phyloP scores from a whole-genome alignment of 2,797 vertebrate species.

The Sarcophilus harrisii region DNA sequence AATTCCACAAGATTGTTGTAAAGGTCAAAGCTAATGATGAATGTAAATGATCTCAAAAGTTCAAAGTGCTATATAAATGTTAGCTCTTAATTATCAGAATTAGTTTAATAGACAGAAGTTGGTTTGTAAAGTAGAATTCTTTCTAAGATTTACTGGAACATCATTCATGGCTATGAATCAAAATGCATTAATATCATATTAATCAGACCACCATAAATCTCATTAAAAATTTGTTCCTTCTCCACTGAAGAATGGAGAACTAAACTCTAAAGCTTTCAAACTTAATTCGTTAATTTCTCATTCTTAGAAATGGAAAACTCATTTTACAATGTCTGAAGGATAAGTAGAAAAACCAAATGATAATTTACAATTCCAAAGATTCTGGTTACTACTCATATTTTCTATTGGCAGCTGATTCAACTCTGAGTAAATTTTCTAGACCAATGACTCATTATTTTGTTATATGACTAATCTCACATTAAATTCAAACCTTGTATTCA shows the following conservation, averaged over 20 bases:
- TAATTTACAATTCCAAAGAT: constrained; percentile 68
- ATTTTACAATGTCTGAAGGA: constrained; percentile 63
- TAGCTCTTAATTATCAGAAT: constrained; percentile 15
- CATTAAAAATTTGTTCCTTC: background rate
- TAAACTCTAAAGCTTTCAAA: constrained; percentile 68
- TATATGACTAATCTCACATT: constrained; percentile 61
- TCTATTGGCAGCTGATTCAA: constrained; percentile 66
- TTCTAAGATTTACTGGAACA: constrained; percentile 29
- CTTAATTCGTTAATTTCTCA: constrained; percentile 57
- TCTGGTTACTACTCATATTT: constrained; percentile 69
- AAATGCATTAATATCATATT: constrained; percentile 50
- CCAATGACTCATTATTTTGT: constrained; percentile 74
- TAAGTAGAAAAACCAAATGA: constrained; percentile 57
- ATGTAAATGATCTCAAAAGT: background rate
- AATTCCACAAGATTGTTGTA: background rate
- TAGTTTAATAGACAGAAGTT: constrained; percentile 14
- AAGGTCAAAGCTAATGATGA: background rate
- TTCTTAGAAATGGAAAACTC: constrained; percentile 71
- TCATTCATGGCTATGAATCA: constrained; percentile 29
- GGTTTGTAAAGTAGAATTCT: constrained; percentile 43
- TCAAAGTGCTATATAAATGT: background rate
- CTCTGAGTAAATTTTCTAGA: constrained; percentile 68
- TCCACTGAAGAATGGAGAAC: constrained; percentile 43
- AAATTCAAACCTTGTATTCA: constrained; percentile 54
- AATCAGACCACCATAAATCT: constrained; percentile 14